phyloP scores from a whole-genome alignment of 2,797 vertebrate genomes.

The Pangasius larnaudii region DNA sequence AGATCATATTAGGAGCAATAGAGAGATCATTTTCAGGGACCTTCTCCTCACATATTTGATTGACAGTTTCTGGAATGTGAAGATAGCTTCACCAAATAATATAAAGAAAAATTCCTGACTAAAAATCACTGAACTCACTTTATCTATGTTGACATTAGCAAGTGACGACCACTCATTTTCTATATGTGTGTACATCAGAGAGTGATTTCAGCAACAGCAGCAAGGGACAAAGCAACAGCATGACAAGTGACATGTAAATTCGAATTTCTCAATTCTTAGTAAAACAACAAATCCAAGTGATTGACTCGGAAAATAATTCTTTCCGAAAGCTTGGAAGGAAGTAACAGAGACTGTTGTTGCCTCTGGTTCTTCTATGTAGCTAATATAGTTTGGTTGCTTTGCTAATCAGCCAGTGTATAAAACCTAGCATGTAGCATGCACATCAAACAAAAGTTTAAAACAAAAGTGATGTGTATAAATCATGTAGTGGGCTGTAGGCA shows the following conservation, averaged over 20 bases:
- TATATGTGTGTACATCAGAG: neutral
- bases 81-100: neutral
- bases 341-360: neutral
- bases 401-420: neutral
- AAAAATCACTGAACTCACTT: neutral
- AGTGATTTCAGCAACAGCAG: neutral
- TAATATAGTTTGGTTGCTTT: neutral
- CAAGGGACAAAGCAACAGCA: neutral
- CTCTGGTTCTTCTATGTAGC: neutral
- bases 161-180: neutral
- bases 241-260: neutral
- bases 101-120: neutral
- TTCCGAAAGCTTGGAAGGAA: neutral
- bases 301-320: neutral
- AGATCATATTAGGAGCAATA: neutral
- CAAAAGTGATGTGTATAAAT: neutral
- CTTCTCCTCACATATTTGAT: neutral
- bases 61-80: neutral
- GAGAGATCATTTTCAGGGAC: neutral
- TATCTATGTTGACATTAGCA: neutral
- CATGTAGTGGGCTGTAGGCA: neutral
- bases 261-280: neutral
- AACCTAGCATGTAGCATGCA: neutral
- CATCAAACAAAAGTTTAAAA: neutral
- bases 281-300: neutral